Conservation (phyloP, 2,113 vertebrate genomes). For the Oxyura jamaicensis region DNA sequence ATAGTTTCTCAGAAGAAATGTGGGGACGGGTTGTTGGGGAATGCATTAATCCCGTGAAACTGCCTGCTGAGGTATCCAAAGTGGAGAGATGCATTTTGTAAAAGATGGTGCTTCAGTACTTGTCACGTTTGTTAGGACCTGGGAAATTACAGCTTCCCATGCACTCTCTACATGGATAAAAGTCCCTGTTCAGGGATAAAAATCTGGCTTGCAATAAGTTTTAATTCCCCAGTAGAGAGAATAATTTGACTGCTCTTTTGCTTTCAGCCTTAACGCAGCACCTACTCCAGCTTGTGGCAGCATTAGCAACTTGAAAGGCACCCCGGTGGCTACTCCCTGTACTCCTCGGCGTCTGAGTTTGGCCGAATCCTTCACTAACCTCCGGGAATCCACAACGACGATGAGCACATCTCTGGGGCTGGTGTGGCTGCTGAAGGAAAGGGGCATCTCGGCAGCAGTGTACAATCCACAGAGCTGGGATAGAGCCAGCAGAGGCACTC, state of each 20-base stretch:
- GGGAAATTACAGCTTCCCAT: not conserved
- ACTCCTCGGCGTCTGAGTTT: conserved; percentile 93
- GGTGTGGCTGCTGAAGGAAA: conserved; percentile 91
- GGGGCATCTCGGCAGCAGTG: conserved; percentile 91
- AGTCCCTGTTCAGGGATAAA: not conserved
- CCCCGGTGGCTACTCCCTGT: conserved; percentile 89
- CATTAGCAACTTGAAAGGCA: conserved; percentile 83
- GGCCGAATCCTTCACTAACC: conserved; percentile 94
- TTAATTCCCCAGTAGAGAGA: not conserved
- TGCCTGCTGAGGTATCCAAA: not conserved
- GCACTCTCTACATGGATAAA: not conserved
- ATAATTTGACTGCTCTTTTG: conserved; percentile 30
- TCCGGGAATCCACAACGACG: conserved; percentile 92
- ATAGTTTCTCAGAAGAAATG: not conserved
- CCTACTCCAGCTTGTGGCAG: conserved; percentile 82
- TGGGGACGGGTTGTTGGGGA: not conserved
- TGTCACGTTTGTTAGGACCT: not conserved
- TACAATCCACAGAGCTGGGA: conserved; percentile 93
- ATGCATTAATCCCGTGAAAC: not conserved
- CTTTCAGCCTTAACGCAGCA: conserved; percentile 79
- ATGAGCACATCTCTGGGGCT: conserved; percentile 96
- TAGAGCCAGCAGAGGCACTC: conserved; percentile 74
- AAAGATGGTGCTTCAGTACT: not conserved
- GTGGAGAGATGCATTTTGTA: not conserved
- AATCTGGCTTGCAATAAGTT: not conserved